A percentile compares a stretch with the other conserved stretches of the same genome.
Conservation (phyloP, 1,140 invertebrate genomes). For the Drosophila simulans region DNA sequence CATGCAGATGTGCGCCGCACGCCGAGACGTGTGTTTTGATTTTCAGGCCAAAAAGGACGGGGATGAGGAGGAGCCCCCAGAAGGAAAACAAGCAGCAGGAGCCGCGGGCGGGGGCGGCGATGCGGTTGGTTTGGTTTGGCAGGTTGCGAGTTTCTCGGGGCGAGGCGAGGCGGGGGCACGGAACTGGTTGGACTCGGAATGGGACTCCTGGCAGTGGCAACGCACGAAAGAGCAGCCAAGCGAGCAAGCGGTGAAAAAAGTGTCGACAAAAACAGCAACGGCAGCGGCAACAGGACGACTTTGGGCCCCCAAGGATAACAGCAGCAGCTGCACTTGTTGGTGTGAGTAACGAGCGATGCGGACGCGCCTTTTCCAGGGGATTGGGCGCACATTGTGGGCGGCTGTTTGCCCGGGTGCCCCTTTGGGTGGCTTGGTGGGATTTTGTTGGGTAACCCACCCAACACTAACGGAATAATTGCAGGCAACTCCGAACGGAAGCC, state of each 20-base stretch:
- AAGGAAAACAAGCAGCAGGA: constrained; percentile 55
- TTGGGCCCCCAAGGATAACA: constrained; percentile 38
- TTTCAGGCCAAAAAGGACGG: constrained; percentile 68
- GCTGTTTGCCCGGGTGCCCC: neutral
- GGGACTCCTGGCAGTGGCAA: constrained; percentile 56
- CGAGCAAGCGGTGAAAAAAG: constrained; percentile 81
- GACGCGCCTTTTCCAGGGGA: constrained; percentile 62
- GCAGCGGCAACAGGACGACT: constrained; percentile 54
- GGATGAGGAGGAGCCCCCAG: constrained; percentile 23
- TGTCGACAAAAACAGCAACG: constrained; percentile 77
- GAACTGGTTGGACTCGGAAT: neutral
- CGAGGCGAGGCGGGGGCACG: constrained; percentile 6
- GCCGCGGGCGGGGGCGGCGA: constrained; percentile 21
- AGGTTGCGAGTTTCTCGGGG: constrained; percentile 12
- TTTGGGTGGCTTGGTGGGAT: constrained; percentile 3
- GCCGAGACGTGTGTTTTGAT: constrained; percentile 83
- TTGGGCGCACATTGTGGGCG: neutral
- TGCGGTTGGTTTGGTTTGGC: constrained; percentile 48
- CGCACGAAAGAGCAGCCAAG: constrained; percentile 81
- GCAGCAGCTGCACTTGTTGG: constrained; percentile 73
- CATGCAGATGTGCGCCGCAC: constrained; percentile 81
- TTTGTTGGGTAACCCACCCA: constrained; percentile 61
- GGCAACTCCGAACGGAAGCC: constrained; percentile 77
- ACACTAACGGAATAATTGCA: constrained; percentile 82
- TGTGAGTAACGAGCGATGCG: constrained; percentile 80